phyloP scores from a whole-genome alignment of 2,113 vertebrate genomes.

The Baryphthengus martii region DNA sequence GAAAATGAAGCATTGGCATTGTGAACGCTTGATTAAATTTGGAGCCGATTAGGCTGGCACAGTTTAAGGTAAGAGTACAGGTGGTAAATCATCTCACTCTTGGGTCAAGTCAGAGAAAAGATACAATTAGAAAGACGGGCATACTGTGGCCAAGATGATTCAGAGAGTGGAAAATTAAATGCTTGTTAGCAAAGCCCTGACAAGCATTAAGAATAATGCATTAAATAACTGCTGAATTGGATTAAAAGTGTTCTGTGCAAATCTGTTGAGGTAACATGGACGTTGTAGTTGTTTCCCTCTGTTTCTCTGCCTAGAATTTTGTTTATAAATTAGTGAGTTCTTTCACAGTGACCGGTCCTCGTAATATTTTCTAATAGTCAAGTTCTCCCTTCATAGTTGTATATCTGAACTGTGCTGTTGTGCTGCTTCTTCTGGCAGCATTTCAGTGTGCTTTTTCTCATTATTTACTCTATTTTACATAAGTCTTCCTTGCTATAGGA shows the following conservation, averaged over 20 bases:
- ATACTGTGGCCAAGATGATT: conserved; percentile 11
- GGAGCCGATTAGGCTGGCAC: conserved; percentile 1
- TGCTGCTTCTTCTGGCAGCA: neutral
- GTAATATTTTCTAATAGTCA: neutral
- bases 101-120: conserved; percentile 39
- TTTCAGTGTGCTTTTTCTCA: neutral
- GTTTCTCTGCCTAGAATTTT: neutral
- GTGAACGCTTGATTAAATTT: neutral
- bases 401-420: neutral
- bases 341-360: neutral
- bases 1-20: conserved; percentile 28
- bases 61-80: conserved; percentile 10
- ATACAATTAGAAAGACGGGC: conserved; percentile 54
- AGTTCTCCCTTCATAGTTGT: neutral
- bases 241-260: conserved; percentile 13
- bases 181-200: conserved; percentile 27
- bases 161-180: conserved; percentile 37
- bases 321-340: neutral
- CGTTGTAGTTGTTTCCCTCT: neutral
- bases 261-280: neutral
- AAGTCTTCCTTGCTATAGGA: neutral
- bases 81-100: conserved; percentile 36
- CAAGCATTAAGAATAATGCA: conserved; percentile 4
- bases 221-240: conserved; percentile 22
- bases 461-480: neutral